Conservation (phyloP, 2,797 vertebrate genomes). For the Scleropages formosus region DNA sequence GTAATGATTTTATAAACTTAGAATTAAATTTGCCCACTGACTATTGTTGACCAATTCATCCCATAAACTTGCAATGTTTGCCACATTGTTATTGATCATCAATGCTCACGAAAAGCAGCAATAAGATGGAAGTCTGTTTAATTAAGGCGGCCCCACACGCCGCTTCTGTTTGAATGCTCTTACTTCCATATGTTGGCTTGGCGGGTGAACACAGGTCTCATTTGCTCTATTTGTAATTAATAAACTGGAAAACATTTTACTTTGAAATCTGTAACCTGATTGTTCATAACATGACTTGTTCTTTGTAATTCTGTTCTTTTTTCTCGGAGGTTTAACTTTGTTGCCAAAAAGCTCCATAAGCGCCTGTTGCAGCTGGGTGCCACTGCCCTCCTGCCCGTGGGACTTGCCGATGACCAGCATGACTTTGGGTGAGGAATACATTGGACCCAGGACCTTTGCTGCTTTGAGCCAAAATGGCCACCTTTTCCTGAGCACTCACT, state of each 20-base stretch:
- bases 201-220: too few species aligned
- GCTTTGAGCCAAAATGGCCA: neutral
- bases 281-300: too few species aligned
- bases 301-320: neutral
- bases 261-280: neutral
- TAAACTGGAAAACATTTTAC: neutral
- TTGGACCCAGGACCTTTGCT: neutral
- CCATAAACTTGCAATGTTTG: too few species aligned
- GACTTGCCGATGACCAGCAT: conserved; percentile 89
- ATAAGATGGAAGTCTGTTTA: too few species aligned
- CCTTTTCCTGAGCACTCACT: neutral
- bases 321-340: conserved; percentile 84
- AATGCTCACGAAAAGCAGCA: too few species aligned
- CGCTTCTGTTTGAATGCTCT: too few species aligned
- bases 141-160: too few species aligned
- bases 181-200: too few species aligned
- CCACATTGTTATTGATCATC: too few species aligned
- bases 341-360: conserved; percentile 92
- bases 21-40: too few species aligned
- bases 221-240: neutral
- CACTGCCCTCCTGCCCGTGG: conserved; percentile 68
- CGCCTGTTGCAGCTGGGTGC: conserved; percentile 85
- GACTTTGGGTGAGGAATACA: conserved; percentile 82
- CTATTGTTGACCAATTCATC: too few species aligned
- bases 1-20: too few species aligned